A percentile compares a stretch with the other conserved stretches of the same genome.
Evolutionary conservation across 2,113 vertebrate species (phyloP).

Genomic region (Platichthys stellatus): DNA sequence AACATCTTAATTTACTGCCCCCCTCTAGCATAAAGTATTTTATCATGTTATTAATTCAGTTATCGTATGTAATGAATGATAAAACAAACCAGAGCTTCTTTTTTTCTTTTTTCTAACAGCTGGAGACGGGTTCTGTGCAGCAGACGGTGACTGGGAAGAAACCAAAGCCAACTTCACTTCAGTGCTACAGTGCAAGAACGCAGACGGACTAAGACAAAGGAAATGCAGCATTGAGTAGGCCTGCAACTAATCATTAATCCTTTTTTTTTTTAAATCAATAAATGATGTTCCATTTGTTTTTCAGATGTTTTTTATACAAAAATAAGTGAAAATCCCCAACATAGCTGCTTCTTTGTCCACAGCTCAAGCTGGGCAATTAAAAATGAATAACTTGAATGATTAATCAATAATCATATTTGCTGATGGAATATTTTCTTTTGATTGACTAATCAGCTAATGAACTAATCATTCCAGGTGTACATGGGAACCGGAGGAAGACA

Average conservation of each 20-base stretch:
- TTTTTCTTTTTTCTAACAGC: constrained; percentile 15
- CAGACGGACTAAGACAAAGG: constrained; percentile 23
- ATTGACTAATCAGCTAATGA: neutral
- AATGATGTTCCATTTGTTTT: neutral
- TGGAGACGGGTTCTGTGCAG: rapidly evolving
- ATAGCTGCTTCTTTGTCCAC: neutral
- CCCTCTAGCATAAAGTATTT: neutral
- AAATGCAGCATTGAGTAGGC: neutral
- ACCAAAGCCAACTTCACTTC: constrained; percentile 37
- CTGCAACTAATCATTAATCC: neutral
- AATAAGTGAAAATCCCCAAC: neutral
- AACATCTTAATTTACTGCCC: too few species aligned
- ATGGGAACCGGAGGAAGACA: neutral
- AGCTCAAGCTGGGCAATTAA: neutral
- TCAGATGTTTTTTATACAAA: too few species aligned
- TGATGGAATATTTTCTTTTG: neutral
- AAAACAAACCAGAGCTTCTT: neutral
- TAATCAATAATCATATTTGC: neutral
- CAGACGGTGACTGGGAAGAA: constrained; percentile 2
- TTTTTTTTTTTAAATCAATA: neutral
- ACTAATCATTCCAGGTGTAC: neutral
- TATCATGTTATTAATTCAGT: neutral
- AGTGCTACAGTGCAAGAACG: constrained; percentile 14
- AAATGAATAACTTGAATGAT: neutral
- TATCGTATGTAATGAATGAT: neutral